These are phyloP conservation scores for Sorex araneus DNA, from an alignment of 2,113 vertebrate genomes.

Conservation along the genomic window DNA sequence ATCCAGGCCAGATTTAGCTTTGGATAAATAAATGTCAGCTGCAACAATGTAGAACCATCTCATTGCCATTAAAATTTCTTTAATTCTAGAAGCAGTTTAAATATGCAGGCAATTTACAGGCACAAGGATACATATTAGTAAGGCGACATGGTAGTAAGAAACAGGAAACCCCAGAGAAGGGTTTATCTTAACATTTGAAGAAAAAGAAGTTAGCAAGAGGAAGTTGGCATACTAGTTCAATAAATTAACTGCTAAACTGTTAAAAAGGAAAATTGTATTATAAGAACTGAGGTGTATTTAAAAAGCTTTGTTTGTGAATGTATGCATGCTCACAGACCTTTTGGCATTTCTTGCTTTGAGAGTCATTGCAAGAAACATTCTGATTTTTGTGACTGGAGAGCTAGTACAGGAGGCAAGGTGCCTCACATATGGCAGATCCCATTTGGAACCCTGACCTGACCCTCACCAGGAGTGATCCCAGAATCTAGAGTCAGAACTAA, in stretches of 20 bases:
- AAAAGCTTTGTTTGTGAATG: neutral
- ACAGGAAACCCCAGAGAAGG: neutral
- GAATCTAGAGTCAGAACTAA: too few relatives aligned
- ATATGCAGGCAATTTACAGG: slow-evolving; percentile 23
- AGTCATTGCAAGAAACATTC: neutral
- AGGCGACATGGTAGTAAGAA: slow-evolving; percentile 5
- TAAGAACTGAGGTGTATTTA: neutral
- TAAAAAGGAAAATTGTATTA: slow-evolving; percentile 27
- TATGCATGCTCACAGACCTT: neutral
- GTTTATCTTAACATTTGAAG: neutral
- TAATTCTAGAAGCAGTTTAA: slow-evolving; percentile 51
- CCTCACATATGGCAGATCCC: too few relatives aligned
- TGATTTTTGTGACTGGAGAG: too few relatives aligned
- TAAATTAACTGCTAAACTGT: slow-evolving; percentile 8
- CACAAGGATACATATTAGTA: neutral
- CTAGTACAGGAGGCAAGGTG: too few relatives aligned
- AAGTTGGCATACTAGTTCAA: neutral
- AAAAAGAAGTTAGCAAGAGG: slow-evolving; percentile 23
- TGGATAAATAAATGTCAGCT: slow-evolving; percentile 52
- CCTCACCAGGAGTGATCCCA: too few relatives aligned
- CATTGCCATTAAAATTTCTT: slow-evolving; percentile 31
- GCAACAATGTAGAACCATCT: neutral
- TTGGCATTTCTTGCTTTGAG: slow-evolving; percentile 40
- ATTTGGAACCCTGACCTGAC: too few relatives aligned
- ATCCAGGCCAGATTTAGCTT: neutral